Evolutionary conservation across 2,113 vertebrate genomes (phyloP).

Genomic region (Pteropus alecto): DNA sequence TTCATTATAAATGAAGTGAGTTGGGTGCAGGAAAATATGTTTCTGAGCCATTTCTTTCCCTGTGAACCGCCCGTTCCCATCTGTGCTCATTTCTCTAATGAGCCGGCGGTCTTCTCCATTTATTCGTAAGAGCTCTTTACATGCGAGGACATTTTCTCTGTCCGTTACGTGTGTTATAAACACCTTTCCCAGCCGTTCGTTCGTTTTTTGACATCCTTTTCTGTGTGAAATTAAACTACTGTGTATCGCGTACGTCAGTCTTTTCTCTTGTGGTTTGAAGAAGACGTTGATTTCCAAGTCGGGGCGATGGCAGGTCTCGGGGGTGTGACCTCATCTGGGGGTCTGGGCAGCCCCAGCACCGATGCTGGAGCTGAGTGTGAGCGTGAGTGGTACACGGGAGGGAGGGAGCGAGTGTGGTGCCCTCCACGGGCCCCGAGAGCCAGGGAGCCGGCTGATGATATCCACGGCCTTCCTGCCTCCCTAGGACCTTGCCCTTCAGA

Average conservation of each 20-base stretch:
- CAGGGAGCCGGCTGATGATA: accelerated
- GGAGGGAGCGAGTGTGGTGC: too few species aligned
- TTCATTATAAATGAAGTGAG: background rate
- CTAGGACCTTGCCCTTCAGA: background rate
- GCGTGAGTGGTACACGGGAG: background rate
- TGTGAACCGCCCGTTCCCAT: background rate
- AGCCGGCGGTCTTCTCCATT: background rate
- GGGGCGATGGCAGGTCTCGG: background rate
- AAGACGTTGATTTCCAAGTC: background rate
- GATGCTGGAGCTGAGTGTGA: accelerated
- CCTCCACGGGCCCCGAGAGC: accelerated
- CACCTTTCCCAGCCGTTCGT: background rate
- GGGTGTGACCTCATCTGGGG: background rate
- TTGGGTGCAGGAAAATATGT: too few species aligned
- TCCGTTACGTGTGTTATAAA: background rate
- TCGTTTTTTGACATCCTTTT: background rate
- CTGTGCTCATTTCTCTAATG: too few species aligned
- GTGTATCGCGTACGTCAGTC: too few species aligned
- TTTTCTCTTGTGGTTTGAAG: background rate
- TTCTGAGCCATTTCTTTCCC: background rate
- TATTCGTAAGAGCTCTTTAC: background rate
- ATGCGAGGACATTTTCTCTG: too few species aligned
- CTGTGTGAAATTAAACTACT: background rate
- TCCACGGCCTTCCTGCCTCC: background rate
- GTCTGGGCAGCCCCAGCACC: accelerated